Evolutionary conservation across 2,888 invertebrate genomes (phyloP).

Genomic region (Tyria jacobaeae): DNA sequence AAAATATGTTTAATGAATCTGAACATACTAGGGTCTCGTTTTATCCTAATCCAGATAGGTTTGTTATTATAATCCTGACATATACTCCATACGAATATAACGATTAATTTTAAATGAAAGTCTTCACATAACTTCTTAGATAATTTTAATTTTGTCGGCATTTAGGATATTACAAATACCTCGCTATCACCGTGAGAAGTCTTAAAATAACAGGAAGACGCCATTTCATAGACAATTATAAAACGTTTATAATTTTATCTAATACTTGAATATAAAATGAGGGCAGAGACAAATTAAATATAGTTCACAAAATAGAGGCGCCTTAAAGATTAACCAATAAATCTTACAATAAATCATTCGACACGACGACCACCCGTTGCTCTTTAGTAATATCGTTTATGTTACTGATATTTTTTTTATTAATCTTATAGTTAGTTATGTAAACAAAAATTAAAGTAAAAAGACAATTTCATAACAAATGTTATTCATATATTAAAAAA

Average conservation of each 20-base stretch:
- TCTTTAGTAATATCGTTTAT: slow-evolving; percentile 62
- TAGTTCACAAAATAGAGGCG: slow-evolving; percentile 54
- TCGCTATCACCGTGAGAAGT: background rate
- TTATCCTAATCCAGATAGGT: no score
- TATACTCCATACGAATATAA: no score
- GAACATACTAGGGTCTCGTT: no score
- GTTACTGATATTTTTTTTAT: slow-evolving; percentile 59
- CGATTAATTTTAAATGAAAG: no score
- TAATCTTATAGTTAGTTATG: slow-evolving; percentile 57
- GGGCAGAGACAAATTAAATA: slow-evolving; percentile 48
- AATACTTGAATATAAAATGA: slow-evolving; percentile 43
- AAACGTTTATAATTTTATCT: slow-evolving; percentile 24
- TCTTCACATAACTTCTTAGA: no score
- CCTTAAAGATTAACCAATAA: slow-evolving; percentile 63
- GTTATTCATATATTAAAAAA: slow-evolving; percentile 33
- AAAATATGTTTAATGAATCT: no score
- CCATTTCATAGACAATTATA: slow-evolving; percentile 20
- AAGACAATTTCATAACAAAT: slow-evolving; percentile 41
- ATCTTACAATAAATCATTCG: slow-evolving; percentile 68
- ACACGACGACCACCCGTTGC: slow-evolving; percentile 69
- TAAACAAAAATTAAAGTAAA: slow-evolving; percentile 54
- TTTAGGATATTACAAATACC: no score
- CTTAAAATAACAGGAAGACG: slow-evolving; percentile 10
- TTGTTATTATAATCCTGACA: no score
- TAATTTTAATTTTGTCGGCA: no score